A percentile compares a stretch with the other conserved stretches of the same genome.
Conservation (phyloP, 2,113 vertebrate genomes). For the Casuarius casuarius region DNA sequence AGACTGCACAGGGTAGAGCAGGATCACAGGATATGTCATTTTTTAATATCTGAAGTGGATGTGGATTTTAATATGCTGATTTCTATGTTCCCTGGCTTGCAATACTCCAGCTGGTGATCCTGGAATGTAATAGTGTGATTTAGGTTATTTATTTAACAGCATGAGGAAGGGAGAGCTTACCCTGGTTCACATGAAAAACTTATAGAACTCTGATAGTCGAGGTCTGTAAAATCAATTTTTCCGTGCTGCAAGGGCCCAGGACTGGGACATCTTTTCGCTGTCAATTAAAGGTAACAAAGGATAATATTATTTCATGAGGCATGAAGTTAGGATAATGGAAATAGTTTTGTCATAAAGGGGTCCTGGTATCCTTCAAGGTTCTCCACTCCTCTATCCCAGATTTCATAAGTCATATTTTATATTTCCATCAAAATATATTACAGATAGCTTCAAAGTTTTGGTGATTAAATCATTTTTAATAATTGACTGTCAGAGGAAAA, state of each 20-base stretch:
- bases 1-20: background rate
- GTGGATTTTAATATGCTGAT: background rate
- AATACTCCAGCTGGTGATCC: background rate
- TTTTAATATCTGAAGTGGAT: background rate
- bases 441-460: background rate
- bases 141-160: background rate
- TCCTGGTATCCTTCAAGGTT: background rate
- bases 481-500: background rate
- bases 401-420: background rate
- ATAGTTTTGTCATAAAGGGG: background rate
- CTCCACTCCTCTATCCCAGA: background rate
- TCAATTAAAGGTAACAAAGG: slow-evolving; percentile 4
- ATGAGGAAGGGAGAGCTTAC: slow-evolving; percentile 71
- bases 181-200: slow-evolving; percentile 85
- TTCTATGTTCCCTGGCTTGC: background rate
- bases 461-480: background rate
- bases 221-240: slow-evolving; percentile 55
- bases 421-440: background rate
- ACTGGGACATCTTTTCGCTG: slow-evolving; percentile 82
- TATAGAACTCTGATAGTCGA: slow-evolving; percentile 78
- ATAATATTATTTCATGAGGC: background rate
- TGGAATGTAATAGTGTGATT: background rate
- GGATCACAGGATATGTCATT: background rate
- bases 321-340: background rate
- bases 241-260: slow-evolving; percentile 78